Evolutionary conservation across 2,888 invertebrate species (phyloP).

Genomic region (Phlogophora meticulosa): DNA sequence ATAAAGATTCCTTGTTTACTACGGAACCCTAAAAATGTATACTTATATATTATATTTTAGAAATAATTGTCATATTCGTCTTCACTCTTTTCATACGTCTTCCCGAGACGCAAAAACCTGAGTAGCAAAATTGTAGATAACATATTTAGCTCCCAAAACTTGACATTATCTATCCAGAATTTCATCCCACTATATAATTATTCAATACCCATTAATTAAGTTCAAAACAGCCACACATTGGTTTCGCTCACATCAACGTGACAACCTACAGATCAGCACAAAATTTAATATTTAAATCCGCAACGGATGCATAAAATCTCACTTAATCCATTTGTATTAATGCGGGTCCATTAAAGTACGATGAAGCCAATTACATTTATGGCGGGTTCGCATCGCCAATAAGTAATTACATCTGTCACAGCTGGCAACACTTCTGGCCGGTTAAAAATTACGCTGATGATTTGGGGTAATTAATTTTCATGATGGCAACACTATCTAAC

Average conservation of each 20-base stretch:
- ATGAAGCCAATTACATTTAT: conserved; percentile 68
- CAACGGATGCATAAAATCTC: conserved; percentile 60
- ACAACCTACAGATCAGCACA: conserved; percentile 26
- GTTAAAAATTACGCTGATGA: conserved; percentile 61
- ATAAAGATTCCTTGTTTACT: too few relatives aligned
- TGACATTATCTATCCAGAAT: not conserved
- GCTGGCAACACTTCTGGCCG: conserved; percentile 59
- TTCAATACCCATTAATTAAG: conserved; percentile 2
- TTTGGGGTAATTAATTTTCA: conserved; percentile 61
- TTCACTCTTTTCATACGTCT: too few relatives aligned
- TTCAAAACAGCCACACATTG: not conserved
- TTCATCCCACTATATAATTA: not conserved
- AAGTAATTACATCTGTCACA: conserved; percentile 70
- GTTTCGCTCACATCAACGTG: conserved; percentile 5
- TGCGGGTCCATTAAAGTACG: conserved; percentile 66
- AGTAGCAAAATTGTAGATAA: too few relatives aligned
- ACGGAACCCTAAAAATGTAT: too few relatives aligned
- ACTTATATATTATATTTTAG: too few relatives aligned
- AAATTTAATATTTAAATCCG: conserved; percentile 51
- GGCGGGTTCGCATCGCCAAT: conserved; percentile 62
- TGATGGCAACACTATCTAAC: conserved; percentile 53
- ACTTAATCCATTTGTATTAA: conserved; percentile 65
- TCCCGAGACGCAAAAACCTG: too few relatives aligned
- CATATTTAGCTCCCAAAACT: not conserved
- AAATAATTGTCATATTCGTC: too few relatives aligned